Evolutionary conservation across 2,797 vertebrate genomes (phyloP), one percentile per base, ranked within the genome.

Genomic region (Myotis vivesi): DNA sequence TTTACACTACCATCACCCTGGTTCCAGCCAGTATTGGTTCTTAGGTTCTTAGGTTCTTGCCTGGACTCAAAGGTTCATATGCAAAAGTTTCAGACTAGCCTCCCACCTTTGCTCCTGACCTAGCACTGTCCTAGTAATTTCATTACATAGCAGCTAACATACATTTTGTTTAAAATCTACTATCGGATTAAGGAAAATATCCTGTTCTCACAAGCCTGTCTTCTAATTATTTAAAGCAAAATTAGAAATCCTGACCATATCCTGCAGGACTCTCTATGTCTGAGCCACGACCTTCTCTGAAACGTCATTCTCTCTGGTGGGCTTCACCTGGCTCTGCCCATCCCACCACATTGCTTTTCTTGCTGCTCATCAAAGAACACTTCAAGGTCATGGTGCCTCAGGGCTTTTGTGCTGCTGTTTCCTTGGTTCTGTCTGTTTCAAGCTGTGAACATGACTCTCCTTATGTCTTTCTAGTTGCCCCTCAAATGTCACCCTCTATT

Each of bases 181-280:
- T 11, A 20, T 79, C 53, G 89, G 76, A 76, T 55, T 19, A 85
- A 85, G 59, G 6, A 92, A 82, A 82, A 20, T 30, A 53, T 11
- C 22, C 1, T 68, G 23, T 55, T 62, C 28, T 72, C 69, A 82
- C 12, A 91, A 30, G 86, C 5, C 72, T 76, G 28, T 80, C 11
- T 66, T 91, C 44, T 91, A 59, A 92, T 64, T 92, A 73, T 16
- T 30, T 76, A 68, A 87, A 76, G 82, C 76, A 33, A 55, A 87
- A 87, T 87, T 30, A 72, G 55, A 95, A 86, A 30, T 55, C 10
- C 28, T 87, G n/a, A 20, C 22, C 30, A 28, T 55, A 20, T 2
- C n/a, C 19, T 90, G 44, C 17, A 83, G 64, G n/a, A 36, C 11
- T 92, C 15, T 84, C 0, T 36, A 44, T 33, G n/a, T n/a, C 30